phyloP scores from a whole-genome alignment of 2,797 vertebrate species.

The Peromyscus nudipes region DNA sequence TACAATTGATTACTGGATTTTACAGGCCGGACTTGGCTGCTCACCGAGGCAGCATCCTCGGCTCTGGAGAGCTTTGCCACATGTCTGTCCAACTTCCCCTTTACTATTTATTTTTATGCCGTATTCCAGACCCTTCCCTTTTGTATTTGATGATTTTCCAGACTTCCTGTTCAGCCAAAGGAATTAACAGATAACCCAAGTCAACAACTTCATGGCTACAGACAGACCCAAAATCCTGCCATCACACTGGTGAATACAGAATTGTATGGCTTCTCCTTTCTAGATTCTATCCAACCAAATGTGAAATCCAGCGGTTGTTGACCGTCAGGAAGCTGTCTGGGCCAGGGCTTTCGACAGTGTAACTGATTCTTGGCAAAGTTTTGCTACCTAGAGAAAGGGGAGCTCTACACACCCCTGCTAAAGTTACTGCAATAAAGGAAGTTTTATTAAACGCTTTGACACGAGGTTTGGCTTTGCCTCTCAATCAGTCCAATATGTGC shows the following conservation, averaged over 20 bases:
- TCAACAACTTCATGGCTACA: constrained; percentile 74
- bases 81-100: constrained; percentile 74
- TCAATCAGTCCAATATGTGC: constrained; percentile 53
- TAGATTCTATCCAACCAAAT: constrained; percentile 52
- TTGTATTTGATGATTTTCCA: constrained; percentile 81
- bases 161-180: constrained; percentile 74
- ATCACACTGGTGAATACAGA: constrained; percentile 43
- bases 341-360: not conserved
- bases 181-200: constrained; percentile 80
- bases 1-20: constrained; percentile 68
- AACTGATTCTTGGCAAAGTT: constrained; percentile 62
- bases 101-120: constrained; percentile 81
- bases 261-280: constrained; percentile 54
- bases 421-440: constrained; percentile 47
- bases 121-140: constrained; percentile 76
- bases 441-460: constrained; percentile 61
- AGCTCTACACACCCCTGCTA: not conserved
- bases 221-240: constrained; percentile 53
- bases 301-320: constrained; percentile 50
- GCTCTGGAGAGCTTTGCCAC: constrained; percentile 71
- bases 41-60: constrained; percentile 58
- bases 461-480: constrained; percentile 50
- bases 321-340: not conserved
- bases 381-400: constrained; percentile 31
- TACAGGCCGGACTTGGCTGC: constrained; percentile 74